Evolutionary conservation across 2,888 invertebrate genomes (phyloP), one percentile per base, ranked within the genome.

Genomic region (Cepaea hortensis): DNA sequence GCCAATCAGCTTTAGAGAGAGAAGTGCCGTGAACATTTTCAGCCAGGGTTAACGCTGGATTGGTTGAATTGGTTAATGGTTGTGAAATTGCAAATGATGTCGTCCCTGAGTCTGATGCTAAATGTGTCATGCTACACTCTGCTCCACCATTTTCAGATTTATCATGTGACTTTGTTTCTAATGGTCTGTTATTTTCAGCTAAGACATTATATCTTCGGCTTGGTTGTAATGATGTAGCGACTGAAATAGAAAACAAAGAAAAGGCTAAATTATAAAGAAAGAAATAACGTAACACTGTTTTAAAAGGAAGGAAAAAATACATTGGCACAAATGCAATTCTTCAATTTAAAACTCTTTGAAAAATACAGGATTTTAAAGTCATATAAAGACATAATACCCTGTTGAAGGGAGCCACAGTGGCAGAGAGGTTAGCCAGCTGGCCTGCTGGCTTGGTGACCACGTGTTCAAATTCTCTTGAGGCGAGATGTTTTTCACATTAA

Each of bases 1-100:
- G 73, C 87, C 87, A 87, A 15, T 87, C 87, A 61, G 83, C 76
- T 72, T 20, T 77, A 3, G 87, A 84, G 20, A 87, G 73, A 73
- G 86, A 75, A 46, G 79, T 72, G 7, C 50, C 46, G 6, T 65
- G 77, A 3, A 6, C 3, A 35, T 23, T 50, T 20, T 81, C 72
- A 35, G 62, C 20, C 70, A 9, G 15, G 1, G n/a, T 1, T 4
- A 73, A 61, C 13, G 82, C 20, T 9, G 82, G 7, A 11, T n/a
- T 13, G 20, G 50, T 50, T 55, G 48, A 68, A 50, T 5, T 82
- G n/a, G 73, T 13, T 48, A 48, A 48, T 9, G 18, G 3, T 5
- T 65, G 81, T 46, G 65, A 46, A 48, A 18, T 20, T 62, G 6
- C 15, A 23, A 61, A 61, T 46, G 65, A 55, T 23, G 13, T 75